phyloP scores from a whole-genome alignment of 2,113 vertebrate genomes.

The Romanogobio albipinnatus region DNA sequence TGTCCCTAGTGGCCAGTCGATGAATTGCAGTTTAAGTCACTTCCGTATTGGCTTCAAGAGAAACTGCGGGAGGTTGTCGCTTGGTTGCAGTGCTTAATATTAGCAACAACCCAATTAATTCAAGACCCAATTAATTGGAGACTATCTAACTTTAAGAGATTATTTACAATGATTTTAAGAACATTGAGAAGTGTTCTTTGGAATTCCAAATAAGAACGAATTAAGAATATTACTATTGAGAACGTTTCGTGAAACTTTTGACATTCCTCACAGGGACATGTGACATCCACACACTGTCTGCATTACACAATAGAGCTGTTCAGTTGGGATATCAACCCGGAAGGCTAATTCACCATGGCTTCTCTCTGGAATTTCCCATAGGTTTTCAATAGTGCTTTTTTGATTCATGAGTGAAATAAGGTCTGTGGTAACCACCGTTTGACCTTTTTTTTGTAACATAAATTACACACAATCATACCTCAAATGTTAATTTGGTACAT shows the following conservation, averaged over 20 bases:
- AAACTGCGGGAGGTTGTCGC: too few relatives aligned
- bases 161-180: background rate
- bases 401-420: background rate
- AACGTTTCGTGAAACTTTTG: background rate
- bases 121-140: too few relatives aligned
- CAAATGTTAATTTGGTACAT: background rate
- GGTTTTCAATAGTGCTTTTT: background rate
- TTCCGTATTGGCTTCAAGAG: too few relatives aligned
- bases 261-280: background rate
- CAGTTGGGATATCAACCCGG: background rate
- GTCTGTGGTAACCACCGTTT: background rate
- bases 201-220: background rate
- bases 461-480: background rate
- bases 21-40: too few relatives aligned
- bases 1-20: too few relatives aligned
- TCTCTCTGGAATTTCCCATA: background rate
- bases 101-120: background rate
- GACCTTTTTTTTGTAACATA: background rate
- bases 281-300: background rate
- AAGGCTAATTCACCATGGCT: background rate
- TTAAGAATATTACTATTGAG: background rate
- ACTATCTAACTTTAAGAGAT: background rate
- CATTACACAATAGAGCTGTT: slow-evolving; percentile 2
- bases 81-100: too few relatives aligned
- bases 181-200: background rate